Percentiles rank a stretch among this genome's conserved stretches.
Evolutionary conservation across 2,797 vertebrate genomes (phyloP).

Genomic region (Menidia menidia): DNA sequence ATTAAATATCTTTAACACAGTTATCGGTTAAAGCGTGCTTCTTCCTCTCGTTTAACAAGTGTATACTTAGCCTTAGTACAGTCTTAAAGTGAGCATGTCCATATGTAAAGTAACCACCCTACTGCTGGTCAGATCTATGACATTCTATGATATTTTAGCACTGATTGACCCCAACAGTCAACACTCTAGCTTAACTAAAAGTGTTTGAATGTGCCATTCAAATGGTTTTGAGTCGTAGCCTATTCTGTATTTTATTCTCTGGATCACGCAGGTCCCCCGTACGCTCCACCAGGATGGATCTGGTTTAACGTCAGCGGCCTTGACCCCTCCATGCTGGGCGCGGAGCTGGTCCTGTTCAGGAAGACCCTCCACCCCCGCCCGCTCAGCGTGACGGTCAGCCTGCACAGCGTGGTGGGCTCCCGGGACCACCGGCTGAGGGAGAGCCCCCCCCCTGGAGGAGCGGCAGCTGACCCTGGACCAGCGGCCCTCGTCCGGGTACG

Average conservation of each 20-base stretch:
- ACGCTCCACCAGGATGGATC: conserved; percentile 72
- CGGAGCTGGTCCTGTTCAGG: conserved; percentile 79
- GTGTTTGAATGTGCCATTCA: too few relatives aligned
- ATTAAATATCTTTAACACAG: neutral
- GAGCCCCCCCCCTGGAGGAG: conserved; percentile 63
- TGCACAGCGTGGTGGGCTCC: conserved; percentile 62
- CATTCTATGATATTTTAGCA: too few relatives aligned
- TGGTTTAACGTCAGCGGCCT: conserved; percentile 78
- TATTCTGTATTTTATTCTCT: neutral
- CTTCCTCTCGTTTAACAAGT: neutral
- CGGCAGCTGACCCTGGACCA: conserved; percentile 71
- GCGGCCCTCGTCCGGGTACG: conserved; percentile 74
- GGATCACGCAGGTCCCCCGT: conserved; percentile 52
- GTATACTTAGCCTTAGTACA: neutral
- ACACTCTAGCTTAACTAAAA: too few relatives aligned
- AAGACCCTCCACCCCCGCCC: conserved; percentile 74
- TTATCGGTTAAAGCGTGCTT: neutral
- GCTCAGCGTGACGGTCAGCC: conserved; percentile 71
- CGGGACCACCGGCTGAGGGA: conserved; percentile 46
- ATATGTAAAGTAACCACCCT: too few relatives aligned
- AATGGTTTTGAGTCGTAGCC: neutral
- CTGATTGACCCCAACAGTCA: too few relatives aligned
- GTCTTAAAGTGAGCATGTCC: too few relatives aligned
- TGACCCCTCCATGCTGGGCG: conserved; percentile 66
- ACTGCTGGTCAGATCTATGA: too few relatives aligned